phyloP scores from a whole-genome alignment of 2,113 vertebrate species.

The Chelonoidis abingdonii region DNA sequence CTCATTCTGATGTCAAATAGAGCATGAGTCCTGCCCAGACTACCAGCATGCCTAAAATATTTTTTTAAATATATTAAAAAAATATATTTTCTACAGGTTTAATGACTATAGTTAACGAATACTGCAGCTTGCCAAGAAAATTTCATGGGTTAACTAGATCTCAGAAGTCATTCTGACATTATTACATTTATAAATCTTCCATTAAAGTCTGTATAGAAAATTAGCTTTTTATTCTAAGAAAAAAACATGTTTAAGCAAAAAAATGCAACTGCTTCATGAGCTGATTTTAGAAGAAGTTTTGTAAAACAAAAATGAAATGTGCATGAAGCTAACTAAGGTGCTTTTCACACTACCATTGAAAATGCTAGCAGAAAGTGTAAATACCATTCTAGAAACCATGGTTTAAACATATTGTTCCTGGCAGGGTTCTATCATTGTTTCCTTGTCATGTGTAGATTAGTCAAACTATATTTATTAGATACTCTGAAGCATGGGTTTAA shows the following conservation, averaged over 20 bases:
- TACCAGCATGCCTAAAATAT: neutral
- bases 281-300: neutral
- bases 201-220: neutral
- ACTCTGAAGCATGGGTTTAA: neutral
- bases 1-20: neutral
- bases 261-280: neutral
- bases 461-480: neutral
- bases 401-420: neutral
- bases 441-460: neutral
- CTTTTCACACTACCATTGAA: neutral
- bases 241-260: neutral
- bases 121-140: neutral
- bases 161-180: slow-evolving; percentile 35
- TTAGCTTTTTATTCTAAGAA: neutral
- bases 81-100: slow-evolving; percentile 27
- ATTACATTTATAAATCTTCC: slow-evolving; percentile 30
- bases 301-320: neutral
- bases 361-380: neutral
- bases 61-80: neutral
- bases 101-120: slow-evolving; percentile 37
- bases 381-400: fast-evolving
- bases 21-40: neutral
- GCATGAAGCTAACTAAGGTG: neutral
- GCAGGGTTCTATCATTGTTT: neutral
- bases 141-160: neutral